Evolutionary conservation across 2,797 vertebrate genomes (phyloP).

Genomic region (Oryzias sinensis): DNA sequence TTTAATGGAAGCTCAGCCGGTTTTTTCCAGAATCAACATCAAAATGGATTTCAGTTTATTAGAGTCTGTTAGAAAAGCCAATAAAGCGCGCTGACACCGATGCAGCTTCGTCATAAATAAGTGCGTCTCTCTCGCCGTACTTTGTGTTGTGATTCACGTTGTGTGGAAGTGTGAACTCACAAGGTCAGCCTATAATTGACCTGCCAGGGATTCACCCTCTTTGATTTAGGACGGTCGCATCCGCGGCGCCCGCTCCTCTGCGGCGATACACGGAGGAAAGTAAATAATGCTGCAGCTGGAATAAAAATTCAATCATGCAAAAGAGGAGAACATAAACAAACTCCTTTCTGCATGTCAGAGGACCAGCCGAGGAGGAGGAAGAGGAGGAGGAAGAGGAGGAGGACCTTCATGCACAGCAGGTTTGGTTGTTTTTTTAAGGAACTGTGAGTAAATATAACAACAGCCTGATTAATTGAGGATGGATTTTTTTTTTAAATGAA

Average conservation of each 20-base stretch:
- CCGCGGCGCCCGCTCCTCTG: slow-evolving; percentile 23
- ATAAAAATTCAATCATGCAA: slow-evolving; percentile 4
- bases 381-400: not conserved
- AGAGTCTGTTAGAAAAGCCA: no score
- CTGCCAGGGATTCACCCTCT: slow-evolving; percentile 47
- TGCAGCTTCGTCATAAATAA: slow-evolving; percentile 13
- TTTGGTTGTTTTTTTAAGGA: no score
- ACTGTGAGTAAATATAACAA: no score
- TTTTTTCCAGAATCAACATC: not conserved
- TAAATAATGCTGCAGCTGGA: slow-evolving; percentile 14
- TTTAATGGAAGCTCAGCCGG: no score
- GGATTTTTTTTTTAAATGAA: no score
- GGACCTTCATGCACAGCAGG: no score
- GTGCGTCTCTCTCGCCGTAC: slow-evolving; percentile 19
- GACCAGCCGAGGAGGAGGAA: no score
- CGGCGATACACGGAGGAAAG: slow-evolving; percentile 11
- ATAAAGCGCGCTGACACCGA: no score
- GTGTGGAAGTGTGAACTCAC: slow-evolving; percentile 42
- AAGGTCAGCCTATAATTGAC: slow-evolving; percentile 56
- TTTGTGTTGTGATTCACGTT: slow-evolving; percentile 29
- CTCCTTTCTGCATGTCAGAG: not conserved
- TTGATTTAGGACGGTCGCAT: slow-evolving; percentile 41
- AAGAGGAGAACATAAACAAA: slow-evolving; percentile 9
- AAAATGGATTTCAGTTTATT: not conserved
- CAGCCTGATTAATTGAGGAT: no score